Base-by-base conservation (phyloP, 2,113 vertebrate species). In the Patagioenas fasciata region DNA sequence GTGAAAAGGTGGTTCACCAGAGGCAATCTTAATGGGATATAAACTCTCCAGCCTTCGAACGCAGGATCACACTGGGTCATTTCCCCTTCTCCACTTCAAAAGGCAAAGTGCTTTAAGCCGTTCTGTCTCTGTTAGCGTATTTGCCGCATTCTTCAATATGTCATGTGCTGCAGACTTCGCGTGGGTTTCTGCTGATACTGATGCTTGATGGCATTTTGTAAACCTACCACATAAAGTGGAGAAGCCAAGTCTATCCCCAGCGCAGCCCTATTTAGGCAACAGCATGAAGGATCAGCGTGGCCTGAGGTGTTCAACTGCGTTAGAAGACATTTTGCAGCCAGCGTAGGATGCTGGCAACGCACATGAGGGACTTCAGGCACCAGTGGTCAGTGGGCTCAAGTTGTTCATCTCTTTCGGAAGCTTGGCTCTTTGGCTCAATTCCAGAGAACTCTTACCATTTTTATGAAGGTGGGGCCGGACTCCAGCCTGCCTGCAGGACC, bases 71-170 rank as follows among this genome's bases (percentile, higher is more conserved):
- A 83, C 75, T 20, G 83, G 95, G 95, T 97, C 96, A 94, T 91
- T 97, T 97, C 95, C 95, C 92, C 69, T 95, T 95, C 92, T 96
- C 89, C 85, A 71, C 96, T 96, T 97, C 91, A 93, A 93, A 91
- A 66, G 66, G 91, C 11, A 3, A 88, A 93, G 87, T 0, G 0
- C 69, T 87, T 92, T 96, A 96, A 96, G 88, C 89, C 12, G 1
- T 61, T 96, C 89, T 71, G 58, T 87, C 87, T 95, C 82, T 6
- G 1, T 89, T 72, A 82, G 88, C 0, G 4, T 91, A 47, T 93
- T 95, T 96, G 60, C 95, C 17, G 4, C 92, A 85, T 97, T 96
- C 91, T 96, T 95, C 80, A 38, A 64, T 53, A 23, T 70, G 90
- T 91, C 91, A 91, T 31, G 83, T 89, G 94, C 91, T 95, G 80